A percentile compares a stretch with the other conserved stretches of the same genome.
These are phyloP conservation scores for Premnoplex brunnescens DNA, from an alignment of 2,797 vertebrate genomes.

Conservation along the genomic window DNA sequence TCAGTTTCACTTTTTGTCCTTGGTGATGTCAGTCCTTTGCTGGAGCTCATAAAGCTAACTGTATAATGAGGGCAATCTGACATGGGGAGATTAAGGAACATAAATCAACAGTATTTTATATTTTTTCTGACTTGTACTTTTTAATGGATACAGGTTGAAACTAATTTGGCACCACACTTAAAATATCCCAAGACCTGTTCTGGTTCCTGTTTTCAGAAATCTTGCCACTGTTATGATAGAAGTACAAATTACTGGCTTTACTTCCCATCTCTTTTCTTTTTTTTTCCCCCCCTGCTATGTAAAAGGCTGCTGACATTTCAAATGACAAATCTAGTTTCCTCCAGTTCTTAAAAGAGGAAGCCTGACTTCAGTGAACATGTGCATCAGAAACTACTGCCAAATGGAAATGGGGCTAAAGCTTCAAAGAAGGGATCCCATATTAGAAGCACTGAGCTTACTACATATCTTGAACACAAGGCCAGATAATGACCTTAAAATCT, in stretches of 20 bases:
- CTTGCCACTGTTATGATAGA: background rate
- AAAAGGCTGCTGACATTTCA: constrained; percentile 41
- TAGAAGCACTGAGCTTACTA: background rate
- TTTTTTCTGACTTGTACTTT: background rate
- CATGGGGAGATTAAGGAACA: background rate
- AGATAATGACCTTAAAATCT: background rate
- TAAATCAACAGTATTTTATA: background rate
- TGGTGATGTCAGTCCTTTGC: background rate
- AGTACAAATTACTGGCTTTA: background rate
- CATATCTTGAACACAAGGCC: background rate
- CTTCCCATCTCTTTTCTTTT: background rate
- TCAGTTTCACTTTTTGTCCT: background rate
- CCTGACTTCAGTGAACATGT: background rate
- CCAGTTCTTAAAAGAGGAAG: constrained; percentile 51
- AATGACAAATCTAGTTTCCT: constrained; percentile 29
- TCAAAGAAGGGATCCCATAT: background rate
- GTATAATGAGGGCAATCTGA: background rate
- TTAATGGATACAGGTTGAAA: background rate
- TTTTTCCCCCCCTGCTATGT: background rate
- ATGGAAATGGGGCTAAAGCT: background rate
- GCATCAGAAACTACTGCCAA: constrained; percentile 23
- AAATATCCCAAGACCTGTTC: background rate
- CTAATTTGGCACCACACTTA: background rate
- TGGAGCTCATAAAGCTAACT: background rate
- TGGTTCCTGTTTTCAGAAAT: constrained; percentile 32